Conservation (phyloP, 2,113 vertebrate species). For the Lonchura striata region DNA sequence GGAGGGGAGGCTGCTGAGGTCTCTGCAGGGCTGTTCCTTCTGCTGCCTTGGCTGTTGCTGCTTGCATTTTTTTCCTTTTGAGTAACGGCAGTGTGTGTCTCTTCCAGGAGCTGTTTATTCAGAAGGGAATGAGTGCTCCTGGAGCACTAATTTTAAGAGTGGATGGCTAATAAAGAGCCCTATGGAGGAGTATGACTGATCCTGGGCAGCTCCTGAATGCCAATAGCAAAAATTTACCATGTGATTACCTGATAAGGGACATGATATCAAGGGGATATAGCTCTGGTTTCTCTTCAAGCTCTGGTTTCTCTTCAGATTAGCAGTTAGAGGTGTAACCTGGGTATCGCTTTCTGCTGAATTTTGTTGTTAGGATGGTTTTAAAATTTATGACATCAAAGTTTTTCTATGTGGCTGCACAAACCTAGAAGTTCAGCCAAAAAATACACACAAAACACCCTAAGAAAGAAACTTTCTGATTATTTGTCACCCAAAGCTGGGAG, state of each 20-base stretch:
- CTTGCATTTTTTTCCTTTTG: neutral
- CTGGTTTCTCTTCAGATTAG: neutral
- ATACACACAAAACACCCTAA: fast-evolving
- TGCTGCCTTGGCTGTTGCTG: fast-evolving
- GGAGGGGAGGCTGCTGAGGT: neutral
- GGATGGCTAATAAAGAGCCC: neutral
- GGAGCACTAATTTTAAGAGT: neutral
- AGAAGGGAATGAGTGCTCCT: neutral
- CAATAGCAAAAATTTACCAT: neutral
- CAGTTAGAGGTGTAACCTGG: neutral
- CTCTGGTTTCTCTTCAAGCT: neutral
- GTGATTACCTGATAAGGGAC: fast-evolving
- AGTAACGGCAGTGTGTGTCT: neutral
- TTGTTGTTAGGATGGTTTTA: neutral
- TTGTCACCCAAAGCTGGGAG: neutral
- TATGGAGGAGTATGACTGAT: fast-evolving
- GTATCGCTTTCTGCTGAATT: neutral
- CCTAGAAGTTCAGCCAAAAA: neutral
- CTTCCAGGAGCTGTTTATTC: neutral
- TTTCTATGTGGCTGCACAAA: neutral
- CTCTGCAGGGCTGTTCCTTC: neutral
- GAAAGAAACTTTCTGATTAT: neutral
- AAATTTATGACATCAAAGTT: neutral
- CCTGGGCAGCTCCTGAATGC: neutral
- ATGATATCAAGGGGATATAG: neutral